Evolutionary conservation across 2,797 vertebrate genomes (phyloP), one percentile per base, ranked within the genome.

Genomic region (Sebastiscus albofasciatus): DNA sequence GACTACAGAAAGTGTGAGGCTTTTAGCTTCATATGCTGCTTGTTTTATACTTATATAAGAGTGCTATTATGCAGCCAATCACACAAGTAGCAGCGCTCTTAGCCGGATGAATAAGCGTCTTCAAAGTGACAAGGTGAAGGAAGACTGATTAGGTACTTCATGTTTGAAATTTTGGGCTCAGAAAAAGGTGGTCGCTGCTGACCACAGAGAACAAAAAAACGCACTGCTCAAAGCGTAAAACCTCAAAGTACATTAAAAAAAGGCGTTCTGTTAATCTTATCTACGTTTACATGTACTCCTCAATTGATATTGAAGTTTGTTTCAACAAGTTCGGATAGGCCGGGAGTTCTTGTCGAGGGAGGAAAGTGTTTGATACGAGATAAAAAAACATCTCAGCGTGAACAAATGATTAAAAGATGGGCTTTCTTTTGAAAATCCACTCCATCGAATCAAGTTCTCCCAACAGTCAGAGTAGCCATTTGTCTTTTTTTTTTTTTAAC

Each of bases 151-250:
- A 59, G 64, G n/a, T 22, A 5, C 18, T 14, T 54, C 54, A 27
- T n/a, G n/a, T 60, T 66, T 59, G 29, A 82, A 68, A 61, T 26
- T 54, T 54, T 0, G 20, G 49, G 36, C 12, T 0, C 22, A 18
- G 26, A 18, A 36, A 67, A 62, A 33, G 14, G 52, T 12, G 10
- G 8, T 55, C 36, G 22, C 14, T 3, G 34, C 67, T 76, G 75
- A 75, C 74, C 62, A 20, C 16, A 31, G 61, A 80, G 77, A 85
- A 81, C 77, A 87, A 82, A 87, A 82, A 86, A 67, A 65, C 18
- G 14, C 22, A 10, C 1, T 0, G 33, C 54, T 72, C 39, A 33
- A 18, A 82, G 74, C 36, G 34, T 70, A 77, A 77, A 77, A 39
- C 27, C 52, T 69, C 58, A 72, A 83, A 83, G 59, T n/a, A 5